A percentile compares a stretch with the other conserved stretches of the same genome.
phyloP scores from a whole-genome alignment of 2,888 invertebrate species.

The Polymixis lichenea region DNA sequence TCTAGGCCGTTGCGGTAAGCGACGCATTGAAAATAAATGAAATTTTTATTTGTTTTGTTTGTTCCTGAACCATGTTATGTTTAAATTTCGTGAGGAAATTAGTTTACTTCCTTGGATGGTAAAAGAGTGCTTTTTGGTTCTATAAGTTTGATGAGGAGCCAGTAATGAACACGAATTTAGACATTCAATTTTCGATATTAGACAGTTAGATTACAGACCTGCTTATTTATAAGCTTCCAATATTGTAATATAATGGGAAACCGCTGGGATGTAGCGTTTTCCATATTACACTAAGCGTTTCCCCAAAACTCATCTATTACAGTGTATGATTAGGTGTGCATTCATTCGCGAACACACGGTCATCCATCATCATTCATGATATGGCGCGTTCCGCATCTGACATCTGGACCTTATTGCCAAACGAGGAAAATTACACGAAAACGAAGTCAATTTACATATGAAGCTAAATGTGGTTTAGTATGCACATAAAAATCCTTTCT shows the following conservation, averaged over 20 bases:
- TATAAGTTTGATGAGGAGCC: conserved; percentile 1
- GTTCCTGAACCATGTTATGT: conserved; percentile 71
- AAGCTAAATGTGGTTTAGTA: background rate
- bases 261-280: background rate
- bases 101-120: conserved; percentile 60
- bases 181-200: too few relatives aligned
- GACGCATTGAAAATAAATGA: conserved; percentile 87
- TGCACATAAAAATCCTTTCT: background rate
- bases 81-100: conserved; percentile 73
- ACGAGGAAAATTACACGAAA: background rate
- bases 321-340: conserved; percentile 53
- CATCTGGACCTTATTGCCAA: conserved; percentile 6
- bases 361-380: conserved; percentile 35
- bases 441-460: conserved; percentile 6
- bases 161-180: conserved; percentile 14
- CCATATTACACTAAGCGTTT: conserved; percentile 28
- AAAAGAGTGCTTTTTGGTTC: conserved; percentile 4
- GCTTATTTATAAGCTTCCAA: background rate
- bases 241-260: conserved; percentile 20
- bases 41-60: conserved; percentile 87
- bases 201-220: background rate
- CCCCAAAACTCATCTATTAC: conserved; percentile 34
- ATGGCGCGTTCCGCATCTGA: conserved; percentile 19
- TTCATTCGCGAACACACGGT: conserved; percentile 48
- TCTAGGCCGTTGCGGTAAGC: conserved; percentile 89